Base-by-base conservation (phyloP, 2,888 invertebrate genomes). In the Plebejus anna region DNA sequence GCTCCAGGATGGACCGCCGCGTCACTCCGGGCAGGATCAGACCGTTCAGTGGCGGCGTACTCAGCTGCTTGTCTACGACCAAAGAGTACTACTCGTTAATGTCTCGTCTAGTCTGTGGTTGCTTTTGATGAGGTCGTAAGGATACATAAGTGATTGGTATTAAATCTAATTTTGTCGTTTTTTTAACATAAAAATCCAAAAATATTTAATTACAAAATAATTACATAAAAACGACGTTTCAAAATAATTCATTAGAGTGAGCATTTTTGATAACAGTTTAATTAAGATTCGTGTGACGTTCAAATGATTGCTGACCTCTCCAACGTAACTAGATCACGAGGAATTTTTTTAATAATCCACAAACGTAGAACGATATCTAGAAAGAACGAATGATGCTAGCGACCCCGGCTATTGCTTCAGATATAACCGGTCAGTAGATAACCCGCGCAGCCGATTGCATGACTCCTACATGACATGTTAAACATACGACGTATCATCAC, bases 21-120 rank as follows among this genome's bases (percentile, higher is more conserved):
- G 98, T 98, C 57, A 99, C 96, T 73, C 99, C 99, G 9, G 99
- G 99, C 81, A 99, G 94, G 81, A 99, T 99, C 1, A 99, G 94
- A 4, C 99, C 99, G 84, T 97, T 97, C 78, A 99, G 91, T 4
- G 99, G 98, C 13, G 99, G 99, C 9, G 99, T 99, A 51, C 97
- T 95, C 82, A 99, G 89, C 92, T 98, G 98, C 88, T 96, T 96
- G 86, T 98, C 99, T 98, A 89, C 51, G 61, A 1, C 28, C 13
- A 16, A 55, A 55, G 32, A 32, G 4, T 55, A 51, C 13, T 51
- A 13, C 51, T 55, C 55, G 0, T 55, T 55, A 55, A 2, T 42
- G 42, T 1, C 9, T 42, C 47, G 47, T 47, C 9, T 11, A 47
- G 9, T 9, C 9, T 47, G 47, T 47, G 47, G 47, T 47, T 9